These are phyloP conservation scores for Linyphia triangularis DNA, from an alignment of 2,888 invertebrate species.

Conservation along the genomic window DNA sequence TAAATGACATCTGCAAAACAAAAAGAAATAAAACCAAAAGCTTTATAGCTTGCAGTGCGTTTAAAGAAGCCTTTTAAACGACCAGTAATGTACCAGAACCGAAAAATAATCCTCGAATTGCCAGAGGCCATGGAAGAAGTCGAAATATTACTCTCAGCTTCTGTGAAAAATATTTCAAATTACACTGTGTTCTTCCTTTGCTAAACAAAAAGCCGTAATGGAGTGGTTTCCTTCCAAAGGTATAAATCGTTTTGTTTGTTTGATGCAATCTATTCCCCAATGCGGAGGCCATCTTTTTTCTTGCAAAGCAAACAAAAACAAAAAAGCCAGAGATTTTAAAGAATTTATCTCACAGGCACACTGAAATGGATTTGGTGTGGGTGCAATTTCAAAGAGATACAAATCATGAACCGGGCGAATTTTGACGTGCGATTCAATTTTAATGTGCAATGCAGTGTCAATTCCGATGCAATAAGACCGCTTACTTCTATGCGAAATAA, in stretches of 20 bases:
- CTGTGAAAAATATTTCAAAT: slow-evolving; percentile 20
- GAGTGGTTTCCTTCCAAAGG: neutral
- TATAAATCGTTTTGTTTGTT: slow-evolving; percentile 20
- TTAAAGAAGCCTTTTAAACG: slow-evolving; percentile 1
- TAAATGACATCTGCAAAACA: neutral
- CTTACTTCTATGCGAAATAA: too few relatives aligned
- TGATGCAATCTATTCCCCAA: neutral
- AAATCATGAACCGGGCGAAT: neutral
- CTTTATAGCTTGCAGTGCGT: neutral
- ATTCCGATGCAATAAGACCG: neutral
- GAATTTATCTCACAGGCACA: neutral
- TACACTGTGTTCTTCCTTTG: neutral
- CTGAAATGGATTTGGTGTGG: neutral
- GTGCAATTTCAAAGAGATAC: neutral
- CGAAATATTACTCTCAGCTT: neutral
- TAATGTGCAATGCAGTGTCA: neutral
- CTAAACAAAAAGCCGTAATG: neutral
- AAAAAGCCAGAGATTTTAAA: neutral
- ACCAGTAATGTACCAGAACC: neutral
- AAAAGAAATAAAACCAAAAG: neutral
- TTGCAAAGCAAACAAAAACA: too few relatives aligned
- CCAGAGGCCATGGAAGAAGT: neutral
- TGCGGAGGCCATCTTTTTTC: neutral
- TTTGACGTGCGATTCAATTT: neutral
- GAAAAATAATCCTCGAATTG: neutral